Base-by-base conservation (phyloP, 2,888 invertebrate genomes). In the Oscheius sp. region DNA sequence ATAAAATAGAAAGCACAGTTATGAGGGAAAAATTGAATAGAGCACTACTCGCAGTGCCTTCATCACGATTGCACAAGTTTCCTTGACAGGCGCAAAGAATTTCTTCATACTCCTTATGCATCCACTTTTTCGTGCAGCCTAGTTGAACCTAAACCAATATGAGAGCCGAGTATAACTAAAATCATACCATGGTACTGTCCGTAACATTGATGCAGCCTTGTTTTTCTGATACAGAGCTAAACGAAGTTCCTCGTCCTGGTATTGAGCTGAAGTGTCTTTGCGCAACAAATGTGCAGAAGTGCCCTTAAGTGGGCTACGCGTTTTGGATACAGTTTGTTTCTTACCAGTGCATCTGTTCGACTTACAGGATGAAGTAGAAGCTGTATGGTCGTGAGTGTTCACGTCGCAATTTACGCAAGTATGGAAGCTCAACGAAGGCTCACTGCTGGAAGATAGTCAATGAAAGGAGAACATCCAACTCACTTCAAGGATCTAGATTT, bases 121-220 rank as follows among this genome's bases (percentile, higher is more conserved):
- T 86, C 88, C 88, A 88, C 73, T 87, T 87, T 42, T 83, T 84
- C 2, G 86, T 79, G 66, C 88, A 88, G 9, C 88, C 88, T 7
- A 83, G 63, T 77, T 85, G 86, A 42, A 87, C 79, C 85, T 86
- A 75, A 76, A 7, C n/a, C 11, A 62, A 71, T 33, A 68, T 57
- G 32, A 29, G 9, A 35, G 13, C 13, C n/a, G 9, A 29, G 7
- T 57, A 29, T 33, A 10, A 51, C n/a, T 32, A 32, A 55, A 42
- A 51, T 66, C 79, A 60, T 48, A 84, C 82, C 75, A 85, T 81
- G 7, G 73, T 73, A 60, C 74, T 78, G 65, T 87, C 84, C 5
- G 87, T 86, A 9, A 88, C 87, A 75, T 88, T 88, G 53, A 88
- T 83, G 72, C 88, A 88, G 2, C 88, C 88, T 63, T 88, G 88